These are phyloP conservation scores for Zeuzera pyrina DNA, from an alignment of 2,888 invertebrate genomes.

Conservation along the genomic window DNA sequence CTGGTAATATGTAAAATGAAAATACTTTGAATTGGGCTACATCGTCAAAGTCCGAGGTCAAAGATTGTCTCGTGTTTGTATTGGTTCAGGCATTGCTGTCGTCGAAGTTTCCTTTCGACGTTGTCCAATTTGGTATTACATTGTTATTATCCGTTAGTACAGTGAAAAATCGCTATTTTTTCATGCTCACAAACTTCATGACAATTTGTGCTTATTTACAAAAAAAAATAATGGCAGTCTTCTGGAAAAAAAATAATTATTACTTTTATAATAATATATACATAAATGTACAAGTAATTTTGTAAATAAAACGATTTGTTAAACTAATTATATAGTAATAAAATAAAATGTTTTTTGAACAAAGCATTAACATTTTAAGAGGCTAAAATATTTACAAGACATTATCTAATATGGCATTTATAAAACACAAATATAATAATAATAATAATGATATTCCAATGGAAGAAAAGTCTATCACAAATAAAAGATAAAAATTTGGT, in stretches of 20 bases:
- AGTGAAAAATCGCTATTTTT: slow-evolving; percentile 69
- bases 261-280: slow-evolving; percentile 33
- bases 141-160: slow-evolving; percentile 27
- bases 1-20: slow-evolving; percentile 33
- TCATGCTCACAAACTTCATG: slow-evolving; percentile 18
- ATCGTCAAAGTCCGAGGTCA: slow-evolving; percentile 45
- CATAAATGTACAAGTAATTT: slow-evolving; percentile 49
- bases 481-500: slow-evolving; percentile 27
- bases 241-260: slow-evolving; percentile 53
- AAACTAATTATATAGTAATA: slow-evolving; percentile 28
- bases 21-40: slow-evolving; percentile 56
- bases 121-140: slow-evolving; percentile 24
- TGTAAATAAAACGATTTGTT: slow-evolving; percentile 52
- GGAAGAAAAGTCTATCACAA: slow-evolving; percentile 17
- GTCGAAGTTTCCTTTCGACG: slow-evolving; percentile 34
- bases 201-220: slow-evolving; percentile 34
- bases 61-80: slow-evolving; percentile 63
- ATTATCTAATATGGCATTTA: slow-evolving; percentile 68
- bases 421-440: no score
- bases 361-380: slow-evolving; percentile 48
- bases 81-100: slow-evolving; percentile 24
- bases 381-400: slow-evolving; percentile 56
- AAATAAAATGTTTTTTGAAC: slow-evolving; percentile 39
- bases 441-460: slow-evolving; percentile 42
- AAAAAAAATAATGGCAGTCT: slow-evolving; percentile 59